Evolutionary conservation across 2,888 invertebrate genomes (phyloP).

Genomic region (Cheiracanthium punctorium): DNA sequence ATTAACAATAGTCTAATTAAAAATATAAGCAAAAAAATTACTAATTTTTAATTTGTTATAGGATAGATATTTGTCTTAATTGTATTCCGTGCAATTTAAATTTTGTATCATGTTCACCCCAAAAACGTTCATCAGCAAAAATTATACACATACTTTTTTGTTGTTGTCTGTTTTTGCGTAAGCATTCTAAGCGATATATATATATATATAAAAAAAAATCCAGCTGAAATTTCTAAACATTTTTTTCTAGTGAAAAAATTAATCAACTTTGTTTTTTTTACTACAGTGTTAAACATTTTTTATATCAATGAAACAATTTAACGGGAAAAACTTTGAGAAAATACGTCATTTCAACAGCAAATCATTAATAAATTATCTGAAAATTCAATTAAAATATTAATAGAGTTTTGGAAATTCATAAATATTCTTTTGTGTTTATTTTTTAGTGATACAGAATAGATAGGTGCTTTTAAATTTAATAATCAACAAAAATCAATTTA

Average conservation of each 20-base stretch:
- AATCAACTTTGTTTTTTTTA: not conserved
- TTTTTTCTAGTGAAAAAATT: not conserved
- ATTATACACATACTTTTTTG: no score
- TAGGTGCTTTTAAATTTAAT: slow-evolving; percentile 52
- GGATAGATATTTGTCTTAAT: no score
- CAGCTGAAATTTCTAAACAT: no score
- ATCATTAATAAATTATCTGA: slow-evolving; percentile 36
- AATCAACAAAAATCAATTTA: slow-evolving; percentile 54
- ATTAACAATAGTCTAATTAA: no score
- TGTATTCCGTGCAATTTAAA: no score
- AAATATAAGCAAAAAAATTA: no score
- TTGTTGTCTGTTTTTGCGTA: no score
- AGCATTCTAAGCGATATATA: no score
- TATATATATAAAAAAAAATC: not conserved
- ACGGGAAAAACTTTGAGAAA: slow-evolving; percentile 6
- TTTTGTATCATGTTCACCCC: no score
- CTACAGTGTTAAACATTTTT: not conserved
- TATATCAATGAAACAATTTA: not conserved
- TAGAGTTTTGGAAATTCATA: slow-evolving; percentile 26
- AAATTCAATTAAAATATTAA: slow-evolving; percentile 62
- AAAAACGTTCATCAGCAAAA: no score
- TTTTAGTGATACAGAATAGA: slow-evolving; percentile 8
- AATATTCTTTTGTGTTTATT: slow-evolving; percentile 21
- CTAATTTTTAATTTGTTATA: no score
- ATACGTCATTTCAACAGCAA: slow-evolving; percentile 16